A percentile compares a stretch with the other conserved stretches of the same genome.
Evolutionary conservation across 2,797 vertebrate genomes (phyloP).

Genomic region (Poliocrania exsul): DNA sequence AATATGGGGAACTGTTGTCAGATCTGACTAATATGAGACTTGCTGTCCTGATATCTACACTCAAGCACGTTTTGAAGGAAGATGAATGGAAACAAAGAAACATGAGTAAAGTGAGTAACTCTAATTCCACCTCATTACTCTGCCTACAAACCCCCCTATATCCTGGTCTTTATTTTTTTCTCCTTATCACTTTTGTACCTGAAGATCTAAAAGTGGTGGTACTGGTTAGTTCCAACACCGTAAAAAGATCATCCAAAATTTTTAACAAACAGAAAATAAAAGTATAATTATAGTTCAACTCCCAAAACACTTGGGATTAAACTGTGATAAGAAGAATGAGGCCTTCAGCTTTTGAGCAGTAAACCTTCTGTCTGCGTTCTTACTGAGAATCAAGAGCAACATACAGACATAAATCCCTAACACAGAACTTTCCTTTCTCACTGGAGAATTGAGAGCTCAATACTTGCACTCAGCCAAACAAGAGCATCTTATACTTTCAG

Average conservation of each 20-base stretch:
- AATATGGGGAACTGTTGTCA: not conserved
- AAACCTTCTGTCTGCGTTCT: not conserved
- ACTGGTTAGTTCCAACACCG: not conserved
- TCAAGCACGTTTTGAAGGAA: not conserved
- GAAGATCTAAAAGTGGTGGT: not conserved
- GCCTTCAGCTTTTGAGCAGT: not conserved
- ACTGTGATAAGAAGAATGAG: not conserved
- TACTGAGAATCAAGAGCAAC: not conserved
- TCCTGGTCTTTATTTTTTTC: not conserved
- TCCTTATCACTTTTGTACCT: not conserved
- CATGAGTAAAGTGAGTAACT: not conserved
- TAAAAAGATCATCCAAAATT: not conserved
- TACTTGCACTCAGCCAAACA: not conserved
- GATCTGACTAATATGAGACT: not conserved
- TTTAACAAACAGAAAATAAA: not conserved
- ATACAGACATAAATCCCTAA: not conserved
- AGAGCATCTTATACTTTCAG: not conserved
- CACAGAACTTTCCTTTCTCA: not conserved
- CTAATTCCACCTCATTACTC: not conserved
- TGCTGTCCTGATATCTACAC: not conserved
- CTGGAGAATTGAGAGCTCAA: not conserved
- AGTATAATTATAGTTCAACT: not conserved
- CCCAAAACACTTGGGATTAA: not conserved
- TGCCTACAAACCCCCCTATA: not conserved
- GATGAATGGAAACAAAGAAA: not conserved